Evolutionary conservation across 2,888 invertebrate genomes (phyloP).

Genomic region (Subacronicta megacephala): DNA sequence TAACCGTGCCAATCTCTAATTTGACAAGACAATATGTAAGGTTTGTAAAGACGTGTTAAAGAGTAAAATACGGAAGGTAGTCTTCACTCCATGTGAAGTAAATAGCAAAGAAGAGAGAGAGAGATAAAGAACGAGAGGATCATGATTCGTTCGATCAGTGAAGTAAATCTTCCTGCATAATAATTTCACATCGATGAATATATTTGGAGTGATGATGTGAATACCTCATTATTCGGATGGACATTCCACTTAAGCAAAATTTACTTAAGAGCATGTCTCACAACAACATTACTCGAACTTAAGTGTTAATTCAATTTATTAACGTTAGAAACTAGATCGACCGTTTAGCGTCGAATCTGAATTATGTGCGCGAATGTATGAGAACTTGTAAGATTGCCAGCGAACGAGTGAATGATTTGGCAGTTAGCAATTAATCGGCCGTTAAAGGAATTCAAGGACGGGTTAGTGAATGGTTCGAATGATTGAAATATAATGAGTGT

Average conservation of each 20-base stretch:
- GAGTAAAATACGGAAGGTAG: too few relatives aligned
- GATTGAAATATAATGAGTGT: conserved; percentile 58
- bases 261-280: conserved; percentile 22
- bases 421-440: conserved; percentile 52
- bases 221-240: background rate
- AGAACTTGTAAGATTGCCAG: conserved; percentile 51
- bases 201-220: too few relatives aligned
- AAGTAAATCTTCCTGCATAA: too few relatives aligned
- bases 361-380: conserved; percentile 47
- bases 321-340: conserved; percentile 56
- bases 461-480: conserved; percentile 50
- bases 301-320: conserved; percentile 67
- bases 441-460: conserved; percentile 49
- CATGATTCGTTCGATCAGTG: too few relatives aligned
- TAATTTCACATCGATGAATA: too few relatives aligned
- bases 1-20: too few relatives aligned
- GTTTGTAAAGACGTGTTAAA: too few relatives aligned
- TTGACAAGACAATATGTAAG: too few relatives aligned
- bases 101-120: too few relatives aligned
- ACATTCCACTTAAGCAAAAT: conserved; percentile 6
- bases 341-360: conserved; percentile 55
- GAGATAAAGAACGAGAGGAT: too few relatives aligned
- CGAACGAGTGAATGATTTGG: conserved; percentile 56
- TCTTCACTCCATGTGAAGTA: too few relatives aligned
- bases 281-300: conserved; percentile 15